Evolutionary conservation across 2,113 vertebrate species (phyloP).

Genomic region (Poeciliopsis occidentalis): DNA sequence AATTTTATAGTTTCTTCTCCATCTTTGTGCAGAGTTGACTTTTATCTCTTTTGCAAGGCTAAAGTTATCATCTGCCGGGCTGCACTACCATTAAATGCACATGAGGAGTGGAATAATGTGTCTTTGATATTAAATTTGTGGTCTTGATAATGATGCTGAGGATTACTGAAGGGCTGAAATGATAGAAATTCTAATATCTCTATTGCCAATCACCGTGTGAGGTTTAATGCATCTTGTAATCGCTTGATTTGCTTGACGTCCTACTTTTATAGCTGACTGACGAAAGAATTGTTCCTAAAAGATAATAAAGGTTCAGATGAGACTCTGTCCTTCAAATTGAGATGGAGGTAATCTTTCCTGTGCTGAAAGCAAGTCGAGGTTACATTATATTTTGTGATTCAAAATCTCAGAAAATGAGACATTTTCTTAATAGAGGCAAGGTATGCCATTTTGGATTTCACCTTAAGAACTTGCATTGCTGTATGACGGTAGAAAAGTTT

Average conservation of each 20-base stretch:
- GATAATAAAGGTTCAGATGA: neutral
- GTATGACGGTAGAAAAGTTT: too few relatives aligned
- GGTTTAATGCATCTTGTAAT: neutral
- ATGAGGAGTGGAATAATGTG: neutral
- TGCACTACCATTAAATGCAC: constrained; percentile 3
- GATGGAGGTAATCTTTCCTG: neutral
- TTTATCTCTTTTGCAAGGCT: neutral
- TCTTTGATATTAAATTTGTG: constrained; percentile 6
- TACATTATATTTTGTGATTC: neutral
- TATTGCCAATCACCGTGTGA: neutral
- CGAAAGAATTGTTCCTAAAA: neutral
- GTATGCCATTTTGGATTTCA: too few relatives aligned
- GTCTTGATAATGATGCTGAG: neutral
- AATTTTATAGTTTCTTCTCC: constrained; percentile 6
- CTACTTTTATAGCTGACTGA: neutral
- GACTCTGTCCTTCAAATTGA: neutral
- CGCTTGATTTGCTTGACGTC: neutral
- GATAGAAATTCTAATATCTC: neutral
- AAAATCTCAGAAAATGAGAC: neutral
- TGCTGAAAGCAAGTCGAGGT: neutral
- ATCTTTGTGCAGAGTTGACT: neutral
- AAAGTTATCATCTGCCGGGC: neutral
- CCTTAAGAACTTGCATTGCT: too few relatives aligned
- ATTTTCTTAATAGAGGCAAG: too few relatives aligned
- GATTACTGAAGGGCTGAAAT: constrained; percentile 7